Percentiles rank a stretch among this genome's conserved stretches.
These are phyloP conservation scores for Salvelinus fontinalis DNA, from an alignment of 2,113 vertebrate genomes.

Conservation along the genomic window DNA sequence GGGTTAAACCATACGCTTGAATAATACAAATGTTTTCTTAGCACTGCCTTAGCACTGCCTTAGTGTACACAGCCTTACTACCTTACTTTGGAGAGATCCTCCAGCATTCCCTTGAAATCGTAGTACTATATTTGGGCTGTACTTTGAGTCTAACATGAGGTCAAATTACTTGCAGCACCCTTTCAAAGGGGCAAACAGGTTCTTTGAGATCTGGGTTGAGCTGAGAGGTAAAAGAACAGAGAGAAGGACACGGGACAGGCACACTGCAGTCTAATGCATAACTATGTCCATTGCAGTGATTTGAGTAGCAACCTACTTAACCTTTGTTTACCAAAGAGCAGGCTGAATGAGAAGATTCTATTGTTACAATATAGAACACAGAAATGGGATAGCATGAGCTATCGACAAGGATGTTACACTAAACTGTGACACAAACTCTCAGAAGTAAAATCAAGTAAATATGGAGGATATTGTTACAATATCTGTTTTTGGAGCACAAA, in stretches of 20 bases:
- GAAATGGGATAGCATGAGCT: not conserved
- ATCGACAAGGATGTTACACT: not conserved
- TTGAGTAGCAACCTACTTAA: not conserved
- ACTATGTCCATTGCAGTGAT: not conserved
- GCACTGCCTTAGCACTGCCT: not conserved
- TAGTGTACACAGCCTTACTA: too few relatives aligned
- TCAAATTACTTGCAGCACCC: not conserved
- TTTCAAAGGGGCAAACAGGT: not conserved
- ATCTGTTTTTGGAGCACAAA: slow-evolving; percentile 4
- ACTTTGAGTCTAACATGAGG: too few relatives aligned
- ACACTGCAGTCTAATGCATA: not conserved
- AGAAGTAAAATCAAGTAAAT: not conserved
- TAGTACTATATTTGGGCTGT: too few relatives aligned
- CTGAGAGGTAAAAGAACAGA: not conserved
- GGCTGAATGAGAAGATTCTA: not conserved
- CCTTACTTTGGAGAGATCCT: too few relatives aligned
- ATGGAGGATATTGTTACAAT: not conserved
- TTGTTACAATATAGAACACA: not conserved
- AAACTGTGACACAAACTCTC: not conserved
- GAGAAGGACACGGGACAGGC: not conserved
- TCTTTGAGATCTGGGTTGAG: not conserved
- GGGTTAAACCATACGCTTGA: not conserved
- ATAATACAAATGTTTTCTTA: not conserved
- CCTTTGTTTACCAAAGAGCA: slow-evolving; percentile 12
- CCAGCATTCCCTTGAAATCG: too few relatives aligned